These are phyloP conservation scores for Martes martes DNA, from an alignment of 2,113 vertebrate genomes.

Conservation along the genomic window DNA sequence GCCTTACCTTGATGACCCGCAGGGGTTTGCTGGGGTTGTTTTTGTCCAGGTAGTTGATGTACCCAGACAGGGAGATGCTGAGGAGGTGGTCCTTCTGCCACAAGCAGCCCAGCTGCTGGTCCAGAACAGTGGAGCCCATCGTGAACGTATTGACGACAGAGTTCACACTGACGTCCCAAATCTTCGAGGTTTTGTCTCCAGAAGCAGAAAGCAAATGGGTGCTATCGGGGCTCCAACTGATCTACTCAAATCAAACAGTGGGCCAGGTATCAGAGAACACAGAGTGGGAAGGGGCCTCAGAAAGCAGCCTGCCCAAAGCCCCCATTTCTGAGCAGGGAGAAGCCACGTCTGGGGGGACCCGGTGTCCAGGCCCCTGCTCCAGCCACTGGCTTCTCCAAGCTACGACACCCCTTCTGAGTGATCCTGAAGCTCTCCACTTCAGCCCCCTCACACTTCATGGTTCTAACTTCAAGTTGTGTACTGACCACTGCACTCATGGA, in stretches of 20 bases:
- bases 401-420: fast-evolving
- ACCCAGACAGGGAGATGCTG: slow-evolving; percentile 93
- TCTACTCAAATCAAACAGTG: slow-evolving; percentile 60
- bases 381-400: not conserved
- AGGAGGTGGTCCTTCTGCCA: slow-evolving; percentile 96
- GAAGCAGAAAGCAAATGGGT: slow-evolving; percentile 95
- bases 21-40: slow-evolving; percentile 94
- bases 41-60: slow-evolving; percentile 98
- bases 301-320: too few relatives aligned
- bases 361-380: not conserved
- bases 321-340: not conserved
- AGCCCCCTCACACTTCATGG: not conserved
- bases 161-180: slow-evolving; percentile 92
- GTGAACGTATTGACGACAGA: slow-evolving; percentile 91
- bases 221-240: slow-evolving; percentile 94
- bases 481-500: fast-evolving
- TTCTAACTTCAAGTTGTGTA: not conserved
- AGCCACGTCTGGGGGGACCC: fast-evolving
- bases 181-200: slow-evolving; percentile 96
- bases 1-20: slow-evolving; percentile 90
- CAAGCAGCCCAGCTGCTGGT: slow-evolving; percentile 98
- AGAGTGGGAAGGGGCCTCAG: not conserved
- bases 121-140: slow-evolving; percentile 90
- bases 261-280: not conserved
- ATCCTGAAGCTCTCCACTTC: not conserved